These are phyloP conservation scores for Meiosimyza decipiens DNA, from an alignment of 2,888 invertebrate species.

Conservation along the genomic window DNA sequence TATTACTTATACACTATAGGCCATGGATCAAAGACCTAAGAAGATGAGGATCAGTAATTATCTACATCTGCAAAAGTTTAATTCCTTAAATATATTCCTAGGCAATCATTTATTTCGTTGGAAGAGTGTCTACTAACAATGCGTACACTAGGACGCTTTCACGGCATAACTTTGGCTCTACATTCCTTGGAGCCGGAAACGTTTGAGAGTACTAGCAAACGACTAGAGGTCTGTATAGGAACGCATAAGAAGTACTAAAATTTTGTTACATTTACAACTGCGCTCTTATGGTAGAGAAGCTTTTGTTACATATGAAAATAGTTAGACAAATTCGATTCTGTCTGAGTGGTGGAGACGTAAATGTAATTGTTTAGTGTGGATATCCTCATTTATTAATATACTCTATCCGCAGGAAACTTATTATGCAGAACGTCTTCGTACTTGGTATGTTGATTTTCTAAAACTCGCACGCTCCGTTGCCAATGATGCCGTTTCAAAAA, in stretches of 20 bases:
- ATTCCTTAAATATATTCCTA: slow-evolving; percentile 9
- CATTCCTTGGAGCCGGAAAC: slow-evolving; percentile 69
- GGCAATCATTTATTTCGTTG: slow-evolving; percentile 69
- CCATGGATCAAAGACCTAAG: too few relatives aligned
- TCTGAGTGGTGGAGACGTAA: too few relatives aligned
- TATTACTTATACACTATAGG: too few relatives aligned
- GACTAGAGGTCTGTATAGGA: slow-evolving; percentile 54
- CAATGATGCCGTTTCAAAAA: slow-evolving; percentile 74
- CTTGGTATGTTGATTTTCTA: slow-evolving; percentile 72
- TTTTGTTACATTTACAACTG: neutral
- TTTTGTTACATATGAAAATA: too few relatives aligned
- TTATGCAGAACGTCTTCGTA: slow-evolving; percentile 69
- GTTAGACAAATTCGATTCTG: too few relatives aligned
- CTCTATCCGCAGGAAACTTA: slow-evolving; percentile 69
- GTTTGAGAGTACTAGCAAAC: slow-evolving; percentile 66
- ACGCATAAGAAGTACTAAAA: neutral
- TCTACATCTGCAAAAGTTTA: too few relatives aligned
- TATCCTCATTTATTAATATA: too few relatives aligned
- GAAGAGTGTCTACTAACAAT: slow-evolving; percentile 69
- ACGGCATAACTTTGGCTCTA: slow-evolving; percentile 72
- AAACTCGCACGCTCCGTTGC: slow-evolving; percentile 69
- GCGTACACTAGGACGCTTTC: slow-evolving; percentile 71
- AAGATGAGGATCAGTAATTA: too few relatives aligned
- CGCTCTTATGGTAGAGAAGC: neutral
- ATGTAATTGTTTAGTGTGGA: too few relatives aligned